Base-by-base conservation (phyloP, 2,888 invertebrate species). In the Ptychoptera albimana region DNA sequence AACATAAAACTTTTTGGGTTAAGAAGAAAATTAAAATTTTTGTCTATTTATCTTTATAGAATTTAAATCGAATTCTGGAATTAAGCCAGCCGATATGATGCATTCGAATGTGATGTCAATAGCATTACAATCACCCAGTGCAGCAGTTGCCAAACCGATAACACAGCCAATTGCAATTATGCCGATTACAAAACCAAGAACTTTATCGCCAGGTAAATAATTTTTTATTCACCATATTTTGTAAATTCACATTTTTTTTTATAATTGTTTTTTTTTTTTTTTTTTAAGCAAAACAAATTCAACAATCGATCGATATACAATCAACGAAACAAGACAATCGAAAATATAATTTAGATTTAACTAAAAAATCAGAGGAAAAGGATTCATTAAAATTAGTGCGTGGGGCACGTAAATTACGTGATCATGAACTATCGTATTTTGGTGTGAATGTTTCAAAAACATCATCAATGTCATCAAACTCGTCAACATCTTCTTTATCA, bases 351-450 rank as follows among this genome's bases (percentile, higher is more conserved):
- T 14, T 34, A 30, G 16, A 34, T 35, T 9, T 9, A 7, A 32
- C 4, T 9, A 32, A 32, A 8, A 34, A 42, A 42, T 16, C 34
- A 35, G 42, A 34, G 15, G 42, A 42, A 35, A 23, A 30, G 11
- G 35, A 35, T 35, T 34, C 34, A 34, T 37, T 43, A 15, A 60
- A 47, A 60, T 61, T 40, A 54, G 60, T 15, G 58, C 58, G 62
- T 31, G 64, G 65, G 12, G 60, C 65, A 40, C 60, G 76, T 50
- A 69, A 73, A 57, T 60, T 76, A 37, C 66, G 72, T 47, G 71
- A 73, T 38, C 75, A 72, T 49, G 76, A 76, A 53, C 61, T 76
- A 39, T 72, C 73, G 47, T 76, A 72, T 55, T 76, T 76, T 52
- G 76, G 76, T 29, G 54, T 67, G 12, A 34, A 23, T 35, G 9